These are phyloP conservation scores for Eufriesea mexicana DNA, from an alignment of 1,140 invertebrate genomes.

Conservation along the genomic window DNA sequence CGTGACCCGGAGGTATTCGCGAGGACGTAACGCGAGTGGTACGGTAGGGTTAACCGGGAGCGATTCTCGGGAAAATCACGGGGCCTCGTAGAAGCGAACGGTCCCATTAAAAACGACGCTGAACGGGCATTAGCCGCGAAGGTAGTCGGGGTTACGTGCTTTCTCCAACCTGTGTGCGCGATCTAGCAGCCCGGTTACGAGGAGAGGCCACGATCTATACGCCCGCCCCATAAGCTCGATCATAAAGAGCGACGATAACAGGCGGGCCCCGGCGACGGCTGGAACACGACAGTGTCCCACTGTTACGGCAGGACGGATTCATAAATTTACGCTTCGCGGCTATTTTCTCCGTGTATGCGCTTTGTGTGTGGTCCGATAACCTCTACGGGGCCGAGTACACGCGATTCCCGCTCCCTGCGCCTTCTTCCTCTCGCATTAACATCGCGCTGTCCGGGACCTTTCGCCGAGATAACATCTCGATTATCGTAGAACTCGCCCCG, in stretches of 20 bases:
- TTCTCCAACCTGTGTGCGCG: constrained; percentile 39
- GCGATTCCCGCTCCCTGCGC: constrained; percentile 11
- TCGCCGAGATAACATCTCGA: constrained; percentile 51
- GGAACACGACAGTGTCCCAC: constrained; percentile 58
- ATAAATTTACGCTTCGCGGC: constrained; percentile 65
- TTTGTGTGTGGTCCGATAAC: constrained; percentile 60
- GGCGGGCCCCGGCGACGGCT: constrained; percentile 40
- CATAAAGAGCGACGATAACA: constrained; percentile 68
- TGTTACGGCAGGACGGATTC: constrained; percentile 61
- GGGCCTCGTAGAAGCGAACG: background rate
- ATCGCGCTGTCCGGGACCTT: constrained; percentile 9
- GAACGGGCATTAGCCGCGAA: constrained; percentile 16
- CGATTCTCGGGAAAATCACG: background rate
- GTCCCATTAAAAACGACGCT: constrained; percentile 41
- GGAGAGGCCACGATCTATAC: constrained; percentile 28
- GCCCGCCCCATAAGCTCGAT: constrained; percentile 62
- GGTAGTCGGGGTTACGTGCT: background rate
- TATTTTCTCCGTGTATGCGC: constrained; percentile 49
- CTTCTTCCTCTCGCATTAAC: constrained; percentile 39
- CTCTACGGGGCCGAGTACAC: constrained; percentile 19
- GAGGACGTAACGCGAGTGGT: too few relatives aligned
- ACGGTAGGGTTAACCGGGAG: too few relatives aligned
- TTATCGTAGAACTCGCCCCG: constrained; percentile 35
- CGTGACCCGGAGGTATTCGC: too few relatives aligned
- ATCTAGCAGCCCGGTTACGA: constrained; percentile 57